Evolutionary conservation across 2,888 invertebrate genomes (phyloP), one percentile per base, ranked within the genome.

Genomic region (Sarcophaga carnaria): DNA sequence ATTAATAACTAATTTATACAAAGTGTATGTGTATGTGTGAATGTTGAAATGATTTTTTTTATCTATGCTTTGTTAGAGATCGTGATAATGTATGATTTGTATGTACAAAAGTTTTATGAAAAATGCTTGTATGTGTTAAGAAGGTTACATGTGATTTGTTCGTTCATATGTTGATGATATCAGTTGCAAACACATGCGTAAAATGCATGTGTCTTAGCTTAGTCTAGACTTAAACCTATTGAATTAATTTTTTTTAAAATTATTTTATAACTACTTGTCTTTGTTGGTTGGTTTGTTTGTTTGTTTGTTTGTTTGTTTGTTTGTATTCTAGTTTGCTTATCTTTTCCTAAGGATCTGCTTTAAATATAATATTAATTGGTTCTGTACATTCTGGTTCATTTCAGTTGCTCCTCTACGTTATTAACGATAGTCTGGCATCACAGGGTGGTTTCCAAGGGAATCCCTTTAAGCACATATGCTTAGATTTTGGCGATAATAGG

Each of bases 401-500:
- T 66, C 17, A 37, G 37, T 37, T 37, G 37, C 37, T 37, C 37
- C 37, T 63, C 20, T n/a, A 25, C 11, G 22, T 54, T 64, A 64
- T 71, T 85, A 72, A 83, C 85, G 72, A 79, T 86, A 87, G 88
- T 88, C 88, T 88, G 90, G 90, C 92, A 92, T 92, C 92, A 92
- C 92, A 92, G 92, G 54, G 4, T 92, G 89, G 88, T 76, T 76
- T 45, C 47, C 14, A 10, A 63, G 75, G 66, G 75, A 69, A 76
- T 59, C 47, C 54, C 8, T 82, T 77, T 92, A 92, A 90, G 92
- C 92, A 85, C 89, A 89, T 63, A 92, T 91, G 89, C 92, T 90
- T 85, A 92, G 90, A 88, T 91, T 89, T 87, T 91, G 92, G 82
- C 92, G 90, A 86, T 87, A 86, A 84, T 88, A 88, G 62, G 80